phyloP scores from a whole-genome alignment of 2,113 vertebrate species.

The Callospermophilus lateralis region DNA sequence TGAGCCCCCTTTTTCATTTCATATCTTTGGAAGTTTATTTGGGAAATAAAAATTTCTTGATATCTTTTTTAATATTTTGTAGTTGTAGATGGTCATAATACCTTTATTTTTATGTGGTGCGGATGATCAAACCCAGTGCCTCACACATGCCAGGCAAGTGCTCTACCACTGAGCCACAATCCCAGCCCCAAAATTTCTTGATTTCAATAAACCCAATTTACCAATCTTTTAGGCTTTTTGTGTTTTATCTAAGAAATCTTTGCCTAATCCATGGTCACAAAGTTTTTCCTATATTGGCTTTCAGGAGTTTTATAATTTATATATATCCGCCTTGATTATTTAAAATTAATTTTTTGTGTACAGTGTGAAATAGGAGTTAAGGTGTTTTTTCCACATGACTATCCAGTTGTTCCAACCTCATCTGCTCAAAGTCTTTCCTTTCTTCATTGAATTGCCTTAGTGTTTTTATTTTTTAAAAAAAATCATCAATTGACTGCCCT shows the following conservation, averaged over 20 bases:
- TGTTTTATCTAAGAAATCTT: background rate
- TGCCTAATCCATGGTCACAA: background rate
- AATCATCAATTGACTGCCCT: background rate
- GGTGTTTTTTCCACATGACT: background rate
- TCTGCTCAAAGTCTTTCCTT: background rate
- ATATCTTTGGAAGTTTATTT: too few species aligned
- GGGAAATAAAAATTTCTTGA: background rate
- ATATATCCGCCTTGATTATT: background rate
- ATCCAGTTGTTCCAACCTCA: background rate
- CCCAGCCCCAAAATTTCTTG: background rate
- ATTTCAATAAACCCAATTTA: constrained; percentile 40
- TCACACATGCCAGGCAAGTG: too few species aligned
- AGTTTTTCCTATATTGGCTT: background rate
- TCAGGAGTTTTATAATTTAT: background rate
- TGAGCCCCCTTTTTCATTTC: background rate
- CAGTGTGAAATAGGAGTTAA: background rate
- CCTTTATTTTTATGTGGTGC: too few species aligned
- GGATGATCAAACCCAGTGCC: too few species aligned
- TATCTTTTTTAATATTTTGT: too few species aligned
- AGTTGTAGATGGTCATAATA: too few species aligned
- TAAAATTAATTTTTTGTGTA: constrained; percentile 19
- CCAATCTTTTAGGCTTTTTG: background rate
- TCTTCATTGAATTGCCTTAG: background rate
- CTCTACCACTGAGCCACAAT: too few species aligned
- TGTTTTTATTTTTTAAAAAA: too few species aligned